Evolutionary conservation across 2,113 vertebrate genomes (phyloP).

Genomic region (Channa maculata): DNA sequence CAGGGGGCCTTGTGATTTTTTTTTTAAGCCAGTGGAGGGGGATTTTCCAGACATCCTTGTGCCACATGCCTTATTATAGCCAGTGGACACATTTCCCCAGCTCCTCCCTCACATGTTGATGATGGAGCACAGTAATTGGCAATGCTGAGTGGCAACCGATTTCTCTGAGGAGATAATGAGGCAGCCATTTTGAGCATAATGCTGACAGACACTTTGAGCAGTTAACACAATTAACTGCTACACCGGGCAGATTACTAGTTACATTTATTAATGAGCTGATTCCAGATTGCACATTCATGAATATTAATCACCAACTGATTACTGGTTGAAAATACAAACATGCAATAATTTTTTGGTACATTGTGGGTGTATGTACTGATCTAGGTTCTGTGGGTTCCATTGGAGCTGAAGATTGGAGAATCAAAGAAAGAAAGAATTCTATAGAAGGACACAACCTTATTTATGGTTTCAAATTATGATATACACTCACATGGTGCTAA

Average conservation of each 20-base stretch:
- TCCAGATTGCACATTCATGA: constrained; percentile 48
- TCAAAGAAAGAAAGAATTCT: background rate
- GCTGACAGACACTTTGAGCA: constrained; percentile 57
- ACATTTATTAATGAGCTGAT: constrained; percentile 46
- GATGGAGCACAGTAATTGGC: constrained; percentile 60
- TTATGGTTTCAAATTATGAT: constrained; percentile 14
- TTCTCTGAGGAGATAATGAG: constrained; percentile 62
- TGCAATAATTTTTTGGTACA: background rate
- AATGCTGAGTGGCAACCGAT: constrained; percentile 52
- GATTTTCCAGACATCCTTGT: constrained; percentile 19
- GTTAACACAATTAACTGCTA: constrained; percentile 54
- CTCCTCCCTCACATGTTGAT: constrained; percentile 45
- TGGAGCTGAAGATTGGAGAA: background rate
- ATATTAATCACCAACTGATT: constrained; percentile 53
- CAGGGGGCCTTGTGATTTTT: background rate
- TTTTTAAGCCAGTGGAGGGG: background rate
- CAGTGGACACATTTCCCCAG: background rate
- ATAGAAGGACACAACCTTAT: background rate
- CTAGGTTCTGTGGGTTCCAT: background rate
- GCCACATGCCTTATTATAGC: constrained; percentile 29
- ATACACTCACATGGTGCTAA: constrained; percentile 19
- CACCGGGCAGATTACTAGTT: constrained; percentile 42
- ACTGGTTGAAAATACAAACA: constrained; percentile 26
- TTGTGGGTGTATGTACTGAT: background rate
- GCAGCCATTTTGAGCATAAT: constrained; percentile 56